Evolutionary conservation across 2,113 vertebrate species (phyloP), one percentile per base, ranked within the genome.

Genomic region (Anseranas semipalmata): DNA sequence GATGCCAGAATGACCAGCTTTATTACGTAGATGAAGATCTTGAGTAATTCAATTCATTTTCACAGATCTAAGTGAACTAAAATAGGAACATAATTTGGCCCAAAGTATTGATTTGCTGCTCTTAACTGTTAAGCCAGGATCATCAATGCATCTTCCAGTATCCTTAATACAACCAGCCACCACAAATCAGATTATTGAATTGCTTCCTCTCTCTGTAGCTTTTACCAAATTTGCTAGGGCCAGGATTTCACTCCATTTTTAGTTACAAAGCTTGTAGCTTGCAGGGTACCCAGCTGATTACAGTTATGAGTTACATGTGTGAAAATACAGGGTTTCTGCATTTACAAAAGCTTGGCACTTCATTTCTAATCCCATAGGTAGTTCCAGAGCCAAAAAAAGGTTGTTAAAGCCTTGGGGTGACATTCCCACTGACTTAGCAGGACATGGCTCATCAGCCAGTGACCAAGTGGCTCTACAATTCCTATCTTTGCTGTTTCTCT

Each of bases 1-100:
- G 27, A 33, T 89, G 91, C 93, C 91, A 91, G 48, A 96, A 94
- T 85, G 81, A 72, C 94, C 85, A 60, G 77, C 84, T 95, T 95
- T 94, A 76, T 94, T 91, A 83, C 15, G 7, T 70, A 5, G 3
- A 76, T 89, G 59, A 89, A 87, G 63, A 92, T 92, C 74, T 66
- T 82, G 77, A 95, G 94, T 73, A 91, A 82, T 95, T 91, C 41
- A 58, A 7, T 92, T 87, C 45, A 62, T 92, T 95, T 89, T 76
- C 28, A 32, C 62, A 70, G 62, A 45, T 53, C 70, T 93, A 92
- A 90, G 70, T 72, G 56, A 92, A 75, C 81, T 87, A 91, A 91
- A 93, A 87, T 76, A 77, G 41, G 86, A 95, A 60, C 39, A 66
- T 62, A 92, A 87, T 90, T 84, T 95, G 84, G 86, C 74, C 70